Percentiles rank a stretch among this genome's conserved stretches.
Conservation (phyloP, 2,888 invertebrate genomes). For the Drosophila testacea region DNA sequence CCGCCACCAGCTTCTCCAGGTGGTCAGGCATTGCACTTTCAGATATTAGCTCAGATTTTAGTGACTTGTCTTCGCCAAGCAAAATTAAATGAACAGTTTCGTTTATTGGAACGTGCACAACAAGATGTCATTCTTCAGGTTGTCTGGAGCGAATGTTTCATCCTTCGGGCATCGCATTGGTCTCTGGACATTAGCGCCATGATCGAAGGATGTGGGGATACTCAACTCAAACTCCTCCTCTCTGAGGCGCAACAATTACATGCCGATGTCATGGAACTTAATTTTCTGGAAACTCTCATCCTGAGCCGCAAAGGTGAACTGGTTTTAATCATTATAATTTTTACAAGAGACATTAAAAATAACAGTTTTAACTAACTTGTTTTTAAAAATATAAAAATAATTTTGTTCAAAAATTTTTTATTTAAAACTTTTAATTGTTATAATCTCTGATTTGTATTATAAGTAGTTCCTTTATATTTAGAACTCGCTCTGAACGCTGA, state of each 20-base stretch:
- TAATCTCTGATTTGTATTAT: background rate
- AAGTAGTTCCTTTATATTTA: slow-evolving; percentile 30
- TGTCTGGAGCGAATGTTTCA: slow-evolving; percentile 87
- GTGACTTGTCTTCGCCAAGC: slow-evolving; percentile 87
- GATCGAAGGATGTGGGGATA: slow-evolving; percentile 83
- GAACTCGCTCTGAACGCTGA: slow-evolving; percentile 80
- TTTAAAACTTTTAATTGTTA: background rate
- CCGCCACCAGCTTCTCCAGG: slow-evolving; percentile 9
- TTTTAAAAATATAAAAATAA: too few species aligned
- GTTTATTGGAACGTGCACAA: slow-evolving; percentile 85
- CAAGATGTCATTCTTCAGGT: slow-evolving; percentile 87
- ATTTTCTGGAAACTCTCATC: slow-evolving; percentile 86
- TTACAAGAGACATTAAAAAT: too few species aligned
- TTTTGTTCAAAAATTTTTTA: background rate
- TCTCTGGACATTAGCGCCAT: slow-evolving; percentile 85
- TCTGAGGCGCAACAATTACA: slow-evolving; percentile 84
- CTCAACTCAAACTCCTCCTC: slow-evolving; percentile 82
- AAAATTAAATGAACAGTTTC: slow-evolving; percentile 87
- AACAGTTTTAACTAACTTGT: too few species aligned
- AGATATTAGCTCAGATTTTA: slow-evolving; percentile 87
- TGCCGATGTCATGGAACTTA: slow-evolving; percentile 86
- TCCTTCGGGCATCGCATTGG: slow-evolving; percentile 87
- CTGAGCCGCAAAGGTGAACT: slow-evolving; percentile 86
- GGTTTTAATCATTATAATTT: too few species aligned
- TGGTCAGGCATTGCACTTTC: slow-evolving; percentile 85